Evolutionary conservation across 2,888 invertebrate genomes (phyloP).

Genomic region (Eutolmus rufibarbis): DNA sequence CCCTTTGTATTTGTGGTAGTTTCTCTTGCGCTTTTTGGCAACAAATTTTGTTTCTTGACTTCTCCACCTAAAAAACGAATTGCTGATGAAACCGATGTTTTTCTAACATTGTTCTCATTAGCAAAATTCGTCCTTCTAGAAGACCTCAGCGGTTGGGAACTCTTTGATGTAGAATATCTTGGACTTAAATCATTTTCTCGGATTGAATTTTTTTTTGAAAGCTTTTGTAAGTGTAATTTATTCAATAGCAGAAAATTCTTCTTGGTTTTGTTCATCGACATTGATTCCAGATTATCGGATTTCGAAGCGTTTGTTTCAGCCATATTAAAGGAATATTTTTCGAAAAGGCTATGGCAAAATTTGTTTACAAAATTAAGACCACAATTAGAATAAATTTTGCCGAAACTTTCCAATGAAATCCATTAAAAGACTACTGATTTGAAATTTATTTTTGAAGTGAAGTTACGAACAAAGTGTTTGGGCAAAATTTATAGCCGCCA

Average conservation of each 20-base stretch:
- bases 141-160: background rate
- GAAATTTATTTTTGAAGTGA: background rate
- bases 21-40: background rate
- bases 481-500: background rate
- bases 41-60: background rate
- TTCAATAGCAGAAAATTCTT: background rate
- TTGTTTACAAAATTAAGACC: background rate
- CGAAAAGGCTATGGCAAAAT: background rate
- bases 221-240: background rate
- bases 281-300: background rate
- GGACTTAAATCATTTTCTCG: background rate
- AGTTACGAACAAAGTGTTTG: background rate
- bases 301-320: background rate
- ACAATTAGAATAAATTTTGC: background rate
- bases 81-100: background rate
- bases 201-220: background rate
- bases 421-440: background rate
- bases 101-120: background rate
- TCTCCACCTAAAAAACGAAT: background rate
- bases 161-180: background rate
- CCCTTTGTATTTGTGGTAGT: background rate
- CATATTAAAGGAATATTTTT: background rate
- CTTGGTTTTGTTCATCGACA: background rate
- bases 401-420: background rate
- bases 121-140: background rate